phyloP scores from a whole-genome alignment of 2,888 invertebrate species.

The Eremobia ochroleuca region DNA sequence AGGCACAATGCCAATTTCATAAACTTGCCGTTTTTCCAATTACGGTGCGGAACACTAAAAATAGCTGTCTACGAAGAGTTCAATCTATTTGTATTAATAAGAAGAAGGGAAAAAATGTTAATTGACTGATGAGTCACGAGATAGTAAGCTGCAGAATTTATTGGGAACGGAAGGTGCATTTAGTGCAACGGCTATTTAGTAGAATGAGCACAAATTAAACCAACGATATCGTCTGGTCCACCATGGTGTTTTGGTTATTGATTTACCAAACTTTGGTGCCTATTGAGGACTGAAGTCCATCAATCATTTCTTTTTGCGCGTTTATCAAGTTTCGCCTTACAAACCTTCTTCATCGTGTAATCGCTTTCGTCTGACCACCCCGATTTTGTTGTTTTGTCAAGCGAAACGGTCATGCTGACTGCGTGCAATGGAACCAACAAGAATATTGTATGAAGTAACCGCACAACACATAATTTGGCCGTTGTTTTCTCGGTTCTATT shows the following conservation, averaged over 20 bases:
- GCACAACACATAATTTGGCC: conserved; percentile 12
- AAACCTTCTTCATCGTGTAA: conserved; percentile 8
- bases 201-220: not conserved
- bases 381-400: conserved; percentile 48
- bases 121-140: conserved; percentile 12
- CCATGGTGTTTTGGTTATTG: not conserved
- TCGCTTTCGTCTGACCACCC: conserved; percentile 10
- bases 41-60: conserved; percentile 39
- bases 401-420: conserved; percentile 55
- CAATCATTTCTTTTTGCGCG: not conserved
- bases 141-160: not conserved
- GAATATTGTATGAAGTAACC: conserved; percentile 19
- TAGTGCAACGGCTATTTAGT: not conserved
- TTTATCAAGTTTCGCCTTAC: conserved; percentile 5
- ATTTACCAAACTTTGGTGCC: not conserved
- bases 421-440: conserved; percentile 35
- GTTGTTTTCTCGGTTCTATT: not conserved
- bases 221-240: not conserved
- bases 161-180: not conserved
- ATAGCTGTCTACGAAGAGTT: conserved; percentile 30
- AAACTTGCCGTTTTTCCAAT: conserved; percentile 43
- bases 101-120: conserved; percentile 12
- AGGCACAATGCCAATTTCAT: conserved; percentile 27
- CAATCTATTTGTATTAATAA: conserved; percentile 17
- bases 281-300: not conserved